Conservation (phyloP, 2,797 vertebrate genomes). For the Hypotaenidia philippensis region DNA sequence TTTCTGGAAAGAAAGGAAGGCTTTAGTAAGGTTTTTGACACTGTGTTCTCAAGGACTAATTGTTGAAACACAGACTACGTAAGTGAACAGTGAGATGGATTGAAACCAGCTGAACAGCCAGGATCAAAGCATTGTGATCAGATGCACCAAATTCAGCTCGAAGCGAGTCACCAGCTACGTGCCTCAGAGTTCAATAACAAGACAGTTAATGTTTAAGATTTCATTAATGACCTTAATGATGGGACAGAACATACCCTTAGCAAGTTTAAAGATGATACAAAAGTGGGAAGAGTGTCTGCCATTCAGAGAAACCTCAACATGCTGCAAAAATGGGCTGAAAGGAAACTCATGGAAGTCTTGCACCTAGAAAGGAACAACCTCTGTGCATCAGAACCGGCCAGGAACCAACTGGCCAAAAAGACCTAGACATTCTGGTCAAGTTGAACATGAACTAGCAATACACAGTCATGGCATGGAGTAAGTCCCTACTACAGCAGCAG, state of each 20-base stretch:
- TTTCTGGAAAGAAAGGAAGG: not conserved
- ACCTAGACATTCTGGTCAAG: not conserved
- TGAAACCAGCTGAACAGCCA: not conserved
- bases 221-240: not conserved
- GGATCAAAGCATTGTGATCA: not conserved
- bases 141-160: not conserved
- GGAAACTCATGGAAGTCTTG: not conserved
- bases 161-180: not conserved
- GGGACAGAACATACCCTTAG: not conserved
- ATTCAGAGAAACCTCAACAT: not conserved
- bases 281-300: not conserved
- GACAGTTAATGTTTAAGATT: not conserved
- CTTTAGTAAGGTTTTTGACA: not conserved
- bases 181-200: not conserved
- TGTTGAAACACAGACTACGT: not conserved
- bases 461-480: not conserved
- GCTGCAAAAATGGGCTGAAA: not conserved
- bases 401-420: not conserved
- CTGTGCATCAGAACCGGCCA: not conserved
- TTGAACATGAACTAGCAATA: not conserved
- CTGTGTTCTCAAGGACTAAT: not conserved
- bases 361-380: not conserved
- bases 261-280: not conserved
- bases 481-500: too few species aligned
- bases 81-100: not conserved